Conservation (phyloP, 2,797 vertebrate genomes). For the Champsocephalus esox region DNA sequence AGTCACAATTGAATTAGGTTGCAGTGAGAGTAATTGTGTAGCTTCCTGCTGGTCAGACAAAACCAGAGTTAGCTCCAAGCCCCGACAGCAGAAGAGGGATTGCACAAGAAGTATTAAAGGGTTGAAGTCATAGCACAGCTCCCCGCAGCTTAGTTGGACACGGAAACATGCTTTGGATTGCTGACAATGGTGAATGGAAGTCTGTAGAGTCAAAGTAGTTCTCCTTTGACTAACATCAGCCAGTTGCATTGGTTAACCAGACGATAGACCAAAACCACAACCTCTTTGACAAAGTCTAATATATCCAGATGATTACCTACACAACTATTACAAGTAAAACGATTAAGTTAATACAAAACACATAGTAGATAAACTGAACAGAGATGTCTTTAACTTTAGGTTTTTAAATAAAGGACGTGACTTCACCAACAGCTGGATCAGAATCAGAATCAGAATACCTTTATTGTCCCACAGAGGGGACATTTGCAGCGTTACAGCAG, state of each 20-base stretch:
- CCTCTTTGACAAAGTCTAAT: neutral
- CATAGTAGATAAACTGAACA: neutral
- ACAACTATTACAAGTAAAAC: neutral
- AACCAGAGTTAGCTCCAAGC: slow-evolving; percentile 6
- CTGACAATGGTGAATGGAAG: neutral
- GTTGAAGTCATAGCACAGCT: neutral
- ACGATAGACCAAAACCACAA: neutral
- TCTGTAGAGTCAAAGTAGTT: neutral
- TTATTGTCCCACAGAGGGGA: too few species aligned
- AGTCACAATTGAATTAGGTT: slow-evolving; percentile 23
- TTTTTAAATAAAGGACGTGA: neutral
- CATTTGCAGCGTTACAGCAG: too few species aligned
- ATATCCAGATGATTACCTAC: neutral
- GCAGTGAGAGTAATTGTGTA: neutral
- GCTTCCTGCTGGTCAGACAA: neutral
- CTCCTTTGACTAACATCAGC: neutral
- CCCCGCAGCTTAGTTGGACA: neutral
- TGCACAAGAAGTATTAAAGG: neutral
- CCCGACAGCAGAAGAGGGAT: neutral
- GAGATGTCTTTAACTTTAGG: neutral
- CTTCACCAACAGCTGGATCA: neutral
- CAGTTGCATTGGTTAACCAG: neutral
- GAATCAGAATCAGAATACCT: too few species aligned
- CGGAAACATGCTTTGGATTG: neutral
- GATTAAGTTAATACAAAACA: neutral